phyloP scores from a whole-genome alignment of 1,140 invertebrate genomes.

The Heterodera carotae region DNA sequence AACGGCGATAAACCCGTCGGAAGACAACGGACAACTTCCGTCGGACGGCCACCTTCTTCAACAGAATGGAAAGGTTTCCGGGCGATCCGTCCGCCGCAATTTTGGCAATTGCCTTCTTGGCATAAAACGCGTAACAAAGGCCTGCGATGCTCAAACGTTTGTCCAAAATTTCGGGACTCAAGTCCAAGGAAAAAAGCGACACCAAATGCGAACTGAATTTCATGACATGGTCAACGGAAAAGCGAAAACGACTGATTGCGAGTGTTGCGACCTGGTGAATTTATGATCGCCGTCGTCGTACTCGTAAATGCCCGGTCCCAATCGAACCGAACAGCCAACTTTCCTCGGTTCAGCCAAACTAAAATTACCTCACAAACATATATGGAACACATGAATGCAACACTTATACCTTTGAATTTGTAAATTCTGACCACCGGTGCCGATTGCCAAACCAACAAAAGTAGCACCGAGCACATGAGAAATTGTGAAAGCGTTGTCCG shows the following conservation, averaged over 20 bases:
- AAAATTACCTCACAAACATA: background rate
- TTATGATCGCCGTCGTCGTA: constrained; percentile 14
- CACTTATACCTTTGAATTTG: constrained; percentile 7
- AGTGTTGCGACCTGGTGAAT: constrained; percentile 2
- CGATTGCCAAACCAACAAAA: constrained; percentile 11
- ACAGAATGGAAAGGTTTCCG: background rate
- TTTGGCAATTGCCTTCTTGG: constrained; percentile 19
- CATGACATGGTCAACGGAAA: background rate
- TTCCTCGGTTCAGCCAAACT: background rate
- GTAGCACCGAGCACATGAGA: constrained; percentile 9
- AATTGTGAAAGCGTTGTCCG: background rate
- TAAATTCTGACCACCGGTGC: background rate
- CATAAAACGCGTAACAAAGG: constrained; percentile 28
- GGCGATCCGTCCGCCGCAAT: constrained; percentile 16
- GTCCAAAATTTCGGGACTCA: constrained; percentile 5
- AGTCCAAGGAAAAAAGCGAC: background rate
- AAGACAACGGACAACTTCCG: constrained; percentile 13
- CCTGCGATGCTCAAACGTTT: constrained; percentile 22
- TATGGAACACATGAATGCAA: too few relatives aligned
- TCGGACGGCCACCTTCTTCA: background rate
- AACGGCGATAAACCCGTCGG: constrained; percentile 11
- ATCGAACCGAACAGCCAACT: background rate
- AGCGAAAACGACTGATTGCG: background rate
- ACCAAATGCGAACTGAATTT: constrained; percentile 15
- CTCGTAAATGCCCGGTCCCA: constrained; percentile 26